Percentiles rank a stretch among this genome's conserved stretches.
Conservation (phyloP, 2,888 invertebrate species). For the Drosophila prolongata region DNA sequence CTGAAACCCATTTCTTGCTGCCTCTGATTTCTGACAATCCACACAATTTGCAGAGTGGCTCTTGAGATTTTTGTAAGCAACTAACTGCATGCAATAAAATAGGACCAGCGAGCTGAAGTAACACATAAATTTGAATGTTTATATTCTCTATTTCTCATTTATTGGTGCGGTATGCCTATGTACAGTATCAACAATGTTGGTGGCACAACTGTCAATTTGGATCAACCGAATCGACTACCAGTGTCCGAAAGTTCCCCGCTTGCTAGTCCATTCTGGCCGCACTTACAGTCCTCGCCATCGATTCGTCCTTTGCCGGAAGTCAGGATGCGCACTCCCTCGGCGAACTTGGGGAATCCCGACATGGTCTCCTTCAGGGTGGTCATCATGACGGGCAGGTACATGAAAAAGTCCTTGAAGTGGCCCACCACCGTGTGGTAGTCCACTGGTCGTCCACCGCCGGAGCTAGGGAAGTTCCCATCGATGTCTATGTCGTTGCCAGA, state of each 20-base stretch:
- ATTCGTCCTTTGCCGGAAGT: conserved; percentile 62
- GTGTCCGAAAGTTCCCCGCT: conserved; percentile 67
- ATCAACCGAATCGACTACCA: conserved; percentile 61
- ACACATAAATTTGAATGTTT: not conserved
- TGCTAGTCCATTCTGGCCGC: conserved; percentile 50
- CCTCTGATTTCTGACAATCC: not conserved
- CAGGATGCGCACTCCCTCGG: conserved; percentile 78
- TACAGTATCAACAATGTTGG: conserved; percentile 19
- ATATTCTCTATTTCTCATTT: not conserved
- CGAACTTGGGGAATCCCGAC: conserved; percentile 81
- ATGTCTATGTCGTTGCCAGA: conserved; percentile 65
- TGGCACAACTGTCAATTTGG: not conserved
- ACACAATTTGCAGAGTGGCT: not conserved
- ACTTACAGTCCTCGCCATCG: conserved; percentile 76
- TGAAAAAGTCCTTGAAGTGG: conserved; percentile 82
- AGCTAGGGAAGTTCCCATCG: conserved; percentile 49
- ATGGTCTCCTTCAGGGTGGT: conserved; percentile 81
- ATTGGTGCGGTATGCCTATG: conserved; percentile 14
- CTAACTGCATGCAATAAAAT: not conserved
- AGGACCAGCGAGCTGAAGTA: not conserved
- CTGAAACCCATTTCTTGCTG: not conserved
- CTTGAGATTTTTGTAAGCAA: not conserved
- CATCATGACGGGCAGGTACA: conserved; percentile 83
- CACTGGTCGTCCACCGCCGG: conserved; percentile 42
- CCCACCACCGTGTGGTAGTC: conserved; percentile 81